Base-by-base conservation (phyloP, 1,140 invertebrate genomes). In the Rhagoletis zephyria region DNA sequence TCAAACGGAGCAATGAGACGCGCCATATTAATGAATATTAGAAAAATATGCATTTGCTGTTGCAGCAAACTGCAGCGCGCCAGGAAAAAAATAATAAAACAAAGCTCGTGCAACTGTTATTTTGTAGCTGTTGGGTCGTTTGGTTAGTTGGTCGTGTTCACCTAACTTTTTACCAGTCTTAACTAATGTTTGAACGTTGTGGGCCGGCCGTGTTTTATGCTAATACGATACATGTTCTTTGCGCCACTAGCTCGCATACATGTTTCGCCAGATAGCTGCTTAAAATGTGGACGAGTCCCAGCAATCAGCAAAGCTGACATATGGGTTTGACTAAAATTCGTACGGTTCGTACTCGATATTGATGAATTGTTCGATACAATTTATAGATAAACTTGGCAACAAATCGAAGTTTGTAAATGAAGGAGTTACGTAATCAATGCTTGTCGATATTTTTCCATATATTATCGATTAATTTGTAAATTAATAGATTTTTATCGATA, bases 11-110 rank as follows among this genome's bases (percentile, higher is more conserved):
- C 16, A 14, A 16, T 16, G 61, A 14, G 16, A 14, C 61, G 67
- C 12, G 7, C 67, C 67, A 42, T 1, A 30, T 30, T 1, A 16
- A 45, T 74, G 67, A 74, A 48, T 74, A 63, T 63, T 63, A 63
- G 61, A 63, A 63, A 63, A 63, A 63, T 16, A 74, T 74, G 67
- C 42, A 42, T 74, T 65, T 65, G 64, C 16, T 67, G 30, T 12
- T 67, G 19, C n/a, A 19, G 30, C 30, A 48, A 74, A 74, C 45
- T 45, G 6, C 40, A 48, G 67, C 67, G 40, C 5, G 42, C 40
- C 16, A 74, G 7, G 40, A 67, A 67, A 67, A 67, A 67, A 70
- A 70, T 0, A 16, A 42, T 45, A 74, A 48, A 74, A 48, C 67
- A 48, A 16, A 40, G 3, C 45, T 4, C 2, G 4, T 6, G 14